Conservation (phyloP, 2,888 invertebrate genomes). For the Achlya flavicornis region DNA sequence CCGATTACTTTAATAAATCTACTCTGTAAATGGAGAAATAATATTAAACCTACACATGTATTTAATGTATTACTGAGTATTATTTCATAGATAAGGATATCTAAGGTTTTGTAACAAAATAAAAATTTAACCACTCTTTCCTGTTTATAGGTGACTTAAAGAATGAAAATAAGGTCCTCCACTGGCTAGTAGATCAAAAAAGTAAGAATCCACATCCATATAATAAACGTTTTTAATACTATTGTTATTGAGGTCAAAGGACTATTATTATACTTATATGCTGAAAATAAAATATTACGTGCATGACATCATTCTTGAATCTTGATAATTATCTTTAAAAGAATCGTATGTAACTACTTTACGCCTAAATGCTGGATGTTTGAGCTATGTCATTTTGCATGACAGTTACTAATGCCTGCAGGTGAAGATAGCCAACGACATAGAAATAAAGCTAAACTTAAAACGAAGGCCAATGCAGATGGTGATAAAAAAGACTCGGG, state of each 20-base stretch:
- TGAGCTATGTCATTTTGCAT: slow-evolving; percentile 84
- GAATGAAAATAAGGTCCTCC: slow-evolving; percentile 97
- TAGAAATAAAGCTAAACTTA: slow-evolving; percentile 76
- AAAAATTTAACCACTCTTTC: slow-evolving; percentile 52
- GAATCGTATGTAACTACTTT: slow-evolving; percentile 62
- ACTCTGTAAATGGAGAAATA: neutral
- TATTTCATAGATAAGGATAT: neutral
- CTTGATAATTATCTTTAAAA: slow-evolving; percentile 40
- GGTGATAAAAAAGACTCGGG: slow-evolving; percentile 70
- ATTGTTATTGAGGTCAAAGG: slow-evolving; percentile 47
- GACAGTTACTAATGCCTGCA: slow-evolving; percentile 85
- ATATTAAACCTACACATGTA: neutral
- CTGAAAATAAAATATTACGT: slow-evolving; percentile 65
- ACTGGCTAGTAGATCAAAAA: slow-evolving; percentile 98
- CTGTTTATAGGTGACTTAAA: slow-evolving; percentile 94
- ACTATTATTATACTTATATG: slow-evolving; percentile 42
- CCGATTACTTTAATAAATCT: slow-evolving; percentile 12
- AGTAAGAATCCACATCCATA: slow-evolving; percentile 92
- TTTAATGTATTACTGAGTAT: neutral
- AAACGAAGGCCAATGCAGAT: slow-evolving; percentile 81
- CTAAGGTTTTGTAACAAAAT: slow-evolving; percentile 9
- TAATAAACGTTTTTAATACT: slow-evolving; percentile 59
- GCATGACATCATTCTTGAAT: slow-evolving; percentile 82
- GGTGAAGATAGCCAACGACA: slow-evolving; percentile 82
- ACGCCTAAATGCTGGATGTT: slow-evolving; percentile 81